Percentiles rank a stretch among this genome's conserved stretches.
Evolutionary conservation across 2,113 vertebrate genomes (phyloP).

Genomic region (Donacobius atricapilla): DNA sequence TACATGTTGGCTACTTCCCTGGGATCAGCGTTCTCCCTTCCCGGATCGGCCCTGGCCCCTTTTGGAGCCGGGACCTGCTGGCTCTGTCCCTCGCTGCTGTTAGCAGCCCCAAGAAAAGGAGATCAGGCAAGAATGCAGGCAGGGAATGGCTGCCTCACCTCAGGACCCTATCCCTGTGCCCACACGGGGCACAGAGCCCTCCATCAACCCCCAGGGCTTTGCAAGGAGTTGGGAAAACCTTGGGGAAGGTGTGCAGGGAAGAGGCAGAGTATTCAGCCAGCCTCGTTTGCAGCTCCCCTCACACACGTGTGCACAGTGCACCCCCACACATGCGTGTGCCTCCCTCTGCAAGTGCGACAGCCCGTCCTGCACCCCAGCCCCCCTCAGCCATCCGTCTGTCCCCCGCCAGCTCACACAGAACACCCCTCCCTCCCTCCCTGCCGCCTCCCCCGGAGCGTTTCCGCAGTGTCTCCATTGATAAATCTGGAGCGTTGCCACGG

Average conservation of each 20-base stretch:
- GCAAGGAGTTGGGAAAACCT: neutral
- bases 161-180: neutral
- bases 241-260: neutral
- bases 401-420: neutral
- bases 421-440: neutral
- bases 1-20: neutral
- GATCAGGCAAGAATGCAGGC: neutral
- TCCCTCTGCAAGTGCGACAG: rapidly evolving
- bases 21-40: neutral
- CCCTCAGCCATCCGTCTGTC: neutral
- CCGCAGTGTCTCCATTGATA: slow-evolving; percentile 37
- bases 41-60: neutral
- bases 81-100: neutral
- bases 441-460: neutral
- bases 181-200: neutral
- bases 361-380: neutral
- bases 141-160: neutral
- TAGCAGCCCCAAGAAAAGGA: neutral
- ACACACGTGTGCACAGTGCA: neutral
- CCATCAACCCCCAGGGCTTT: neutral
- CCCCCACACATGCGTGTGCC: neutral
- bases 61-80: neutral
- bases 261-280: neutral
- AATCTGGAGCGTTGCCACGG: slow-evolving; percentile 26
- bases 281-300: neutral